Percentiles rank a stretch among this genome's conserved stretches.
phyloP scores from a whole-genome alignment of 2,888 invertebrate species.

The Drosophila anomelani region DNA sequence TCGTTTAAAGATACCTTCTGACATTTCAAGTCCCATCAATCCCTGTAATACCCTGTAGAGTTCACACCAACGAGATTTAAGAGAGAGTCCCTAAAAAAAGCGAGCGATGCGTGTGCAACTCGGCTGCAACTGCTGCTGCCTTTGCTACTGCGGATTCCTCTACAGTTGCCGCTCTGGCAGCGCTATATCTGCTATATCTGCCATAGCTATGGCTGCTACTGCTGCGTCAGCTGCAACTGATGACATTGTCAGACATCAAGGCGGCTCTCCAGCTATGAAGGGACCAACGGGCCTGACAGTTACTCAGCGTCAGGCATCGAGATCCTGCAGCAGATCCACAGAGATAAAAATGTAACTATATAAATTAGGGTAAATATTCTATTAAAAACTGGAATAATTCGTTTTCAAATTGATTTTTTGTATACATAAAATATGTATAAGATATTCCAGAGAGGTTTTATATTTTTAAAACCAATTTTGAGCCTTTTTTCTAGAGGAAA shows the following conservation, averaged over 20 bases:
- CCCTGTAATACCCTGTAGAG: conserved; percentile 4
- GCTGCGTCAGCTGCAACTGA: conserved; percentile 81
- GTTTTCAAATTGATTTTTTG: no score
- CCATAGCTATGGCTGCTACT: conserved; percentile 26
- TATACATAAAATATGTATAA: background rate
- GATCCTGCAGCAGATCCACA: conserved; percentile 7
- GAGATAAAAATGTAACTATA: background rate
- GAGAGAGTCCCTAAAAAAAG: conserved; percentile 30
- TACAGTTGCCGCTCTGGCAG: conserved; percentile 5
- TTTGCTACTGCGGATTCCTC: conserved; percentile 28
- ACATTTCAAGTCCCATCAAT: background rate
- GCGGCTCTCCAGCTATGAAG: conserved; percentile 60
- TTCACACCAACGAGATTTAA: conserved; percentile 28
- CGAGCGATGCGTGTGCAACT: conserved; percentile 26
- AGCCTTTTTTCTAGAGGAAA: background rate
- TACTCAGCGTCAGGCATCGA: conserved; percentile 74
- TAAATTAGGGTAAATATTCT: background rate
- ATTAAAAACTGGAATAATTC: background rate
- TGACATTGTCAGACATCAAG: conserved; percentile 78
- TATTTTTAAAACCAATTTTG: background rate
- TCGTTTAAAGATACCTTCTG: background rate
- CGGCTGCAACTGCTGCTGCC: conserved; percentile 26
- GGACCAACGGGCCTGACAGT: conserved; percentile 77
- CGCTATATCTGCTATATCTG: conserved; percentile 14
- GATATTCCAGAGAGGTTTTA: background rate